A percentile compares a stretch with the other conserved stretches of the same genome.
Evolutionary conservation across 2,888 invertebrate genomes (phyloP).

Genomic region (Archaeoteleia sp.): DNA sequence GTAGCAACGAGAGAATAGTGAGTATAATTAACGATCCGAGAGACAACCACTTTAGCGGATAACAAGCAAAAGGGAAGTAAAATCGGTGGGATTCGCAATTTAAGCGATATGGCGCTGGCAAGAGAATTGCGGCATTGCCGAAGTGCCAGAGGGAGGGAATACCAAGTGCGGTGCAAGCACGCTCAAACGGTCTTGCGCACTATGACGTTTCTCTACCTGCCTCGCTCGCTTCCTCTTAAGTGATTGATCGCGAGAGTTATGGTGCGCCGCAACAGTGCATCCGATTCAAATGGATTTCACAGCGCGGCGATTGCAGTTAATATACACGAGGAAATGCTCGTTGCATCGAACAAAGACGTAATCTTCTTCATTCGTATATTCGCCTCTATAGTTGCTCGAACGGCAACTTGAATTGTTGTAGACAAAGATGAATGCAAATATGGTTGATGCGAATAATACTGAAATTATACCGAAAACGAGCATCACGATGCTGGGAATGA

Average conservation of each 20-base stretch:
- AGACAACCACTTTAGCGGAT: slow-evolving; percentile 46
- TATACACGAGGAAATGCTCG: slow-evolving; percentile 19
- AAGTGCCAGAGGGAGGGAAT: slow-evolving; percentile 47
- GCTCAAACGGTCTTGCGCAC: slow-evolving; percentile 62
- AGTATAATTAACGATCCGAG: slow-evolving; percentile 41
- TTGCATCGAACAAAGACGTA: not conserved
- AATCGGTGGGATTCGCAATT: slow-evolving; percentile 56
- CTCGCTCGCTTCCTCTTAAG: slow-evolving; percentile 56
- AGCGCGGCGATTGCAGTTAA: slow-evolving; percentile 46
- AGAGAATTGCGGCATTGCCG: slow-evolving; percentile 58
- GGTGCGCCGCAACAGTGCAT: slow-evolving; percentile 54
- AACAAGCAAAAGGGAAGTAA: slow-evolving; percentile 45
- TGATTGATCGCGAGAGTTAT: slow-evolving; percentile 61
- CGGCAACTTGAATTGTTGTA: no score
- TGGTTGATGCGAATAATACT: no score
- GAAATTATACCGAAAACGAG: no score
- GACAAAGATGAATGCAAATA: no score
- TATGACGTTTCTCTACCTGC: slow-evolving; percentile 53
- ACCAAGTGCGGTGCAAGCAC: slow-evolving; percentile 49
- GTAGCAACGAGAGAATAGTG: slow-evolving; percentile 13
- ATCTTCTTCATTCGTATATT: no score
- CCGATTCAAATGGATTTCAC: slow-evolving; percentile 51
- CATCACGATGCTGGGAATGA: no score
- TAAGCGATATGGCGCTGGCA: slow-evolving; percentile 56
- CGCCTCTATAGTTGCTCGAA: no score